Evolutionary conservation across 1,140 invertebrate species (phyloP).

Genomic region (Caerostris extrusa): DNA sequence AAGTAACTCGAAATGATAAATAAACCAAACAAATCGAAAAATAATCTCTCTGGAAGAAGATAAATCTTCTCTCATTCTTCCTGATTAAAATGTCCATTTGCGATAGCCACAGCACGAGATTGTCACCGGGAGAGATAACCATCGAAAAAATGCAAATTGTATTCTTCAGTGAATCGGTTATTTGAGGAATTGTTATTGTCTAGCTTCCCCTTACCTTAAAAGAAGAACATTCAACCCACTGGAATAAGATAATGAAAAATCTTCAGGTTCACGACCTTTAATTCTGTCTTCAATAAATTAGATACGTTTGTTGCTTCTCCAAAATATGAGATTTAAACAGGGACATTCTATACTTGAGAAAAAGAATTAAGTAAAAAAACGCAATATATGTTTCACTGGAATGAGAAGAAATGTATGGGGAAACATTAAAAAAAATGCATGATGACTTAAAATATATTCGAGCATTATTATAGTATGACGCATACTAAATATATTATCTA

Average conservation of each 20-base stretch:
- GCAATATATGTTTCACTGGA: neutral
- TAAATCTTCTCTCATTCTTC: neutral
- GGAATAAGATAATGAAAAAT: neutral
- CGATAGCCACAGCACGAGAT: neutral
- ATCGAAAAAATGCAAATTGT: neutral
- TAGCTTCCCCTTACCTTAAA: neutral
- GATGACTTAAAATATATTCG: neutral
- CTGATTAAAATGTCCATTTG: neutral
- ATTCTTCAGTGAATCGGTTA: neutral
- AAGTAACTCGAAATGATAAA: neutral
- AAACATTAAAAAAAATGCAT: neutral
- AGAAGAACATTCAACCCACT: neutral
- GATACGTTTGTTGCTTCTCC: neutral
- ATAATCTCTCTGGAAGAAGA: too few species aligned
- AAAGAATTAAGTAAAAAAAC: neutral
- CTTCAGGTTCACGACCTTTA: neutral
- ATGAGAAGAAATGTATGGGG: neutral
- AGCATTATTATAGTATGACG: neutral
- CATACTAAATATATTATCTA: neutral
- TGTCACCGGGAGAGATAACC: neutral
- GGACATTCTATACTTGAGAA: neutral
- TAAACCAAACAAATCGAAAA: neutral
- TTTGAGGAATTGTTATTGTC: conserved; percentile 15
- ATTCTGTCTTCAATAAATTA: neutral
- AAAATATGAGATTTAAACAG: neutral